Percentiles rank a stretch among this genome's conserved stretches.
Evolutionary conservation across 2,888 invertebrate genomes (phyloP).

Genomic region (Rhagonycha lutea): DNA sequence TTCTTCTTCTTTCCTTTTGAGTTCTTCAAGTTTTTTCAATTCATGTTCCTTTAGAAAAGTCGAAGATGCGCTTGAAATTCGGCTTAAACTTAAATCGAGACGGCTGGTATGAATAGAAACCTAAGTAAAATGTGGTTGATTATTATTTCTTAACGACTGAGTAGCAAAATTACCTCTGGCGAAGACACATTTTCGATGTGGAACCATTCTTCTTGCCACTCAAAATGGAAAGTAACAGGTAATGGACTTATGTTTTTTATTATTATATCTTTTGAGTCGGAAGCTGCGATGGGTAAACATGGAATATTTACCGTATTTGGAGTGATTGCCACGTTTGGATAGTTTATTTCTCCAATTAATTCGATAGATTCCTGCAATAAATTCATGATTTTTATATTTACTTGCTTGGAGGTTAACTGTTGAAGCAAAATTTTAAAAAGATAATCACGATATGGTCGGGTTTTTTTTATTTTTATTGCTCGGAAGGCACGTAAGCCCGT

Average conservation of each 20-base stretch:
- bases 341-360: slow-evolving; percentile 67
- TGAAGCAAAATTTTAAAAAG: no score
- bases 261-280: slow-evolving; percentile 54
- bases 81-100: not conserved
- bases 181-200: not conserved
- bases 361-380: slow-evolving; percentile 64
- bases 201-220: slow-evolving; percentile 35
- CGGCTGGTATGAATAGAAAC: not conserved
- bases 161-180: not conserved
- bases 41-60: not conserved
- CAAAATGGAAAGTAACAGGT: slow-evolving; percentile 53
- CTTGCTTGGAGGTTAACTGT: no score
- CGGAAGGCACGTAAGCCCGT: no score
- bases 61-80: slow-evolving; percentile 10
- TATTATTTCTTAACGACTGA: not conserved
- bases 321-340: slow-evolving; percentile 66
- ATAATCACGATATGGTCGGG: no score
- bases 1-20: not conserved
- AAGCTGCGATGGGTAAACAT: slow-evolving; percentile 60
- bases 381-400: not conserved
- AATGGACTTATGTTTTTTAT: slow-evolving; percentile 61
- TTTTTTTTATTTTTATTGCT: no score
- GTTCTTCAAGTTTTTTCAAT: not conserved
- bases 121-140: not conserved
- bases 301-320: slow-evolving; percentile 65